A percentile compares a stretch with the other conserved stretches of the same genome.
Evolutionary conservation across 2,888 invertebrate genomes (phyloP).

Genomic region (Mythimna albipuncta): DNA sequence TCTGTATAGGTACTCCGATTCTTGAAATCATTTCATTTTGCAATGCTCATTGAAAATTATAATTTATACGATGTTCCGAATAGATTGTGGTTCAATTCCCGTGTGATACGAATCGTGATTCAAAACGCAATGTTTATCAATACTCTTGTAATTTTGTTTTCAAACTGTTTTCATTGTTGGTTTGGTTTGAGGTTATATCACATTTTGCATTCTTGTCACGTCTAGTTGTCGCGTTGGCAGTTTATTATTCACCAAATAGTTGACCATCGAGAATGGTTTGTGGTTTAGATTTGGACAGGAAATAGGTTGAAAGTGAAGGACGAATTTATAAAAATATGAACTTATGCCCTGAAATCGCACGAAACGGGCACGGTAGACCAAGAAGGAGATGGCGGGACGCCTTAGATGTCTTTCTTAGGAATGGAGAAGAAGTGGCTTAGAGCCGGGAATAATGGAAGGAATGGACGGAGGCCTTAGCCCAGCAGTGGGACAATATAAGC

Average conservation of each 20-base stretch:
- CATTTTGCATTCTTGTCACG: conserved; percentile 41
- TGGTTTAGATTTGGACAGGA: conserved; percentile 2
- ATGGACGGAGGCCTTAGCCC: too few species aligned
- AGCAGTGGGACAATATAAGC: too few species aligned
- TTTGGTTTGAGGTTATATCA: conserved; percentile 23
- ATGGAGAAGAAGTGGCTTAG: too few species aligned
- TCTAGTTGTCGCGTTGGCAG: conserved; percentile 28
- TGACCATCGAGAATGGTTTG: conserved; percentile 17
- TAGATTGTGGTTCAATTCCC: conserved; percentile 36
- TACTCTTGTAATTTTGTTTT: conserved; percentile 44
- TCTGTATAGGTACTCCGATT: conserved; percentile 22
- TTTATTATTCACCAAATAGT: too few species aligned
- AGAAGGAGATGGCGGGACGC: too few species aligned
- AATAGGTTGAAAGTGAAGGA: conserved; percentile 15
- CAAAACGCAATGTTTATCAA: conserved; percentile 27
- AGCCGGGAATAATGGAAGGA: too few species aligned
- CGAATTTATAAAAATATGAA: background rate
- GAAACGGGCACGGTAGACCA: too few species aligned
- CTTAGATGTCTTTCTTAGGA: too few species aligned
- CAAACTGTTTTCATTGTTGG: conserved; percentile 30
- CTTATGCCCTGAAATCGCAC: too few species aligned
- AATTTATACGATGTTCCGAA: conserved; percentile 40
- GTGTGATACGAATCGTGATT: conserved; percentile 36
- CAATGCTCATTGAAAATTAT: conserved; percentile 37
- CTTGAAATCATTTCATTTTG: conserved; percentile 32